Evolutionary conservation across 1,140 invertebrate species (phyloP).

Genomic region (Brachionus calyciflorus): DNA sequence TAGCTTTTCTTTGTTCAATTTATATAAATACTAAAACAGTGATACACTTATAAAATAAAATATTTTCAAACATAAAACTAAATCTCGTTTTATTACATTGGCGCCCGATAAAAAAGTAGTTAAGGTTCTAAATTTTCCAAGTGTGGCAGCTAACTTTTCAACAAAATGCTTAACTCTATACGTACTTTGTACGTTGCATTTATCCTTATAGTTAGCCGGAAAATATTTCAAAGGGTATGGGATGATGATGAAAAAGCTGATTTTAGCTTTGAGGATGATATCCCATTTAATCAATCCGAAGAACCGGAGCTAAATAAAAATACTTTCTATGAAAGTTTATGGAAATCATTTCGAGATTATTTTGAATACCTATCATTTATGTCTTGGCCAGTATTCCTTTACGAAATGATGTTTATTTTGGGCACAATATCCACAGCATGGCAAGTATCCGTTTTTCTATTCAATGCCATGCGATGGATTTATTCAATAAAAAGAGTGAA

Average conservation of each 20-base stretch:
- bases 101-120: too few species aligned
- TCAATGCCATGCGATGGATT: not conserved
- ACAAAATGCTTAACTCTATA: not conserved
- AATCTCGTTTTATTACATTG: too few species aligned
- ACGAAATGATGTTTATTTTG: too few species aligned
- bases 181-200: not conserved
- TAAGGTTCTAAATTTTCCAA: too few species aligned
- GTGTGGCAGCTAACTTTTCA: too few species aligned
- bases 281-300: constrained; percentile 4
- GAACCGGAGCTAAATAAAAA: not conserved
- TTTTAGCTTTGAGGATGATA: too few species aligned
- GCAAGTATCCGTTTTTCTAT: not conserved
- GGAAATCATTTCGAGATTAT: not conserved
- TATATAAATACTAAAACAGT: too few species aligned
- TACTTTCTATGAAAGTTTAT: not conserved
- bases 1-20: too few species aligned
- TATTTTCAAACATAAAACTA: too few species aligned
- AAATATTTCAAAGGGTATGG: not conserved
- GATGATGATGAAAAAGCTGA: not conserved
- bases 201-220: not conserved
- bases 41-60: too few species aligned
- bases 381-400: too few species aligned
- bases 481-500: not conserved
- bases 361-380: too few species aligned
- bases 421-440: not conserved